Base-by-base conservation (phyloP, 2,113 vertebrate genomes). In the Cygnus atratus region DNA sequence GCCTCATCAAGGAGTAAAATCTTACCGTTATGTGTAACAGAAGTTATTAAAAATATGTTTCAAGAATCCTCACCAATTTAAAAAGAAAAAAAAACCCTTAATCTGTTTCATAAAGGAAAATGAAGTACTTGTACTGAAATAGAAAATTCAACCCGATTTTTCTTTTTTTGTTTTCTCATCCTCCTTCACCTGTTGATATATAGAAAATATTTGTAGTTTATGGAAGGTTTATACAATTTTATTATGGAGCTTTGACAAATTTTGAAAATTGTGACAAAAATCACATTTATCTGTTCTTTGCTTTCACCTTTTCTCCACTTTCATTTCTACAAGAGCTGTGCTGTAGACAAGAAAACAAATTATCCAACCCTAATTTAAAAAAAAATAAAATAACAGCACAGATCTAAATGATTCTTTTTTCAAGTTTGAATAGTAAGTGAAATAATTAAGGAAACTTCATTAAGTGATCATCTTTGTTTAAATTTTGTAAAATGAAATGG, bases 111-210 rank as follows among this genome's bases (percentile, higher is more conserved):
- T 59, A 28, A 77, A 65, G 39, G 33, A 76, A 89, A 66, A 55
- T 18, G 72, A 88, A 28, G 24, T n/a, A 65, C 37, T 91, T 66
- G 19, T 55, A 37, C 16, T 88, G 66, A 70, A 35, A 52, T 76
- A 54, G 44, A 17, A 70, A 46, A 59, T 6, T 25, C 77, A 70
- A 24, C 35, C 71, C 43, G 55, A 50, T 18, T 29, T 52, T 9
- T 29, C 19, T 10, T 41, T 9, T 18, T 33, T 10, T 77, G 22
- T 8, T 10, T 54, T 28, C 58, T 21, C 71, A 26, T 50, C 61
- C 13, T 41, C 37, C 8, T 93, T 92, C 83, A 95, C 90, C 95
- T 94, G 93, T 92, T 97, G 82, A 92, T 88, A 37, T 37, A 14
- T 29, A 70, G 39, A 84, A 94, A 90, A 75, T 55, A 62, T 26